phyloP scores from a whole-genome alignment of 1,140 invertebrate species.

The Conus ventricosus region DNA sequence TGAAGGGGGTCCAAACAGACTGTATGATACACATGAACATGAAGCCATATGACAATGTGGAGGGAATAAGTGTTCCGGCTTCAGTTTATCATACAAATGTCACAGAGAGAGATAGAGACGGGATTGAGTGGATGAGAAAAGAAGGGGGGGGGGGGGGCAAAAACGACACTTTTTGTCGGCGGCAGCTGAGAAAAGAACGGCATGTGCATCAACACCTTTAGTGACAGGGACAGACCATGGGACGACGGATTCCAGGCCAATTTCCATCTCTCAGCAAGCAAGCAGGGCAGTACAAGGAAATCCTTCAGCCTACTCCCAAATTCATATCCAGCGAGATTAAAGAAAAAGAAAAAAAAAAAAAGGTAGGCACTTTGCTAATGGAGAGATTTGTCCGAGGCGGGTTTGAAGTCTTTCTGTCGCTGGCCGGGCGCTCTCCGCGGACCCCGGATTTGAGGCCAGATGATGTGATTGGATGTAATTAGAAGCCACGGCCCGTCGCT shows the following conservation, averaged over 20 bases:
- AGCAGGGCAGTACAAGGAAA: not conserved
- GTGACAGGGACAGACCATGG: not conserved
- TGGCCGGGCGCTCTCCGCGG: not conserved
- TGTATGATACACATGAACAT: no score
- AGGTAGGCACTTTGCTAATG: slow-evolving; percentile 28
- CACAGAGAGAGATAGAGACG: no score
- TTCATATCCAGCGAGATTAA: slow-evolving; percentile 12
- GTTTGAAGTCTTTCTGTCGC: slow-evolving; percentile 21
- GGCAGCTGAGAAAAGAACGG: not conserved
- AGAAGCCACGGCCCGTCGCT: not conserved
- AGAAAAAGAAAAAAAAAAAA: not conserved
- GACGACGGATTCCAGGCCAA: not conserved
- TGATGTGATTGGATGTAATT: slow-evolving; percentile 27
- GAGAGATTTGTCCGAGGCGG: slow-evolving; percentile 19
- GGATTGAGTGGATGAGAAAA: not conserved
- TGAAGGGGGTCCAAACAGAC: no score
- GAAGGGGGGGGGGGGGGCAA: not conserved
- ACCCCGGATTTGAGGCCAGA: not conserved
- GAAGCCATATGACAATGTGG: no score
- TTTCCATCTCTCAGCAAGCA: not conserved
- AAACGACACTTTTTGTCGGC: not conserved
- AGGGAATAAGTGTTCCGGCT: no score
- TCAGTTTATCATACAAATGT: no score
- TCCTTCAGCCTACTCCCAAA: not conserved
- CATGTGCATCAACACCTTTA: not conserved